Conservation (phyloP, 1,140 invertebrate species). For the Anastrepha obliqua region DNA sequence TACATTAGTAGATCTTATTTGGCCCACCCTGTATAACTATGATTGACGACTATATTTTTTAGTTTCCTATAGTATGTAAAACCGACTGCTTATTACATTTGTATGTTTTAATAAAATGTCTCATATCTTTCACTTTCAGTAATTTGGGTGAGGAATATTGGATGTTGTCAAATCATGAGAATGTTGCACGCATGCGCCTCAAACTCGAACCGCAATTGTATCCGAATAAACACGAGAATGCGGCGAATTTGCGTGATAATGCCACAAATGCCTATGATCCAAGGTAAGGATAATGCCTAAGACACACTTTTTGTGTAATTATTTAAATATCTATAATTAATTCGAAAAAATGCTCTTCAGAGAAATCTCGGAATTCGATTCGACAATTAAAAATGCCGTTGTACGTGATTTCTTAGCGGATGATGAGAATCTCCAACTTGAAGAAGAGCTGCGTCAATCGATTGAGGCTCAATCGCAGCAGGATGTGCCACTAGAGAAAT, state of each 20-base stretch:
- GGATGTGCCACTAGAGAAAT: slow-evolving; percentile 76
- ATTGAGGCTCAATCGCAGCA: slow-evolving; percentile 71
- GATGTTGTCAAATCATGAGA: slow-evolving; percentile 81
- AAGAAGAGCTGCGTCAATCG: slow-evolving; percentile 68
- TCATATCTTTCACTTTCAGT: slow-evolving; percentile 52
- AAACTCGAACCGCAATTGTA: slow-evolving; percentile 78
- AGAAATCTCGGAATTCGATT: slow-evolving; percentile 71
- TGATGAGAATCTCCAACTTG: slow-evolving; percentile 69
- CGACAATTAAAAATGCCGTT: slow-evolving; percentile 71
- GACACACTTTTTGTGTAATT: neutral
- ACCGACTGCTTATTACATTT: too few species aligned
- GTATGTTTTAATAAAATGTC: neutral
- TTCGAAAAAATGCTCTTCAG: slow-evolving; percentile 50
- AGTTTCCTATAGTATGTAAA: too few species aligned
- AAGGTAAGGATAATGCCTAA: slow-evolving; percentile 62
- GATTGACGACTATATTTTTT: too few species aligned
- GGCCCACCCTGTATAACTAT: too few species aligned
- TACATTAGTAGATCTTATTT: too few species aligned
- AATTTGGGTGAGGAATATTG: slow-evolving; percentile 70
- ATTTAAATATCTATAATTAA: neutral
- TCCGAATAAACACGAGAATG: slow-evolving; percentile 78
- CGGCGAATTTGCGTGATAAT: slow-evolving; percentile 80
- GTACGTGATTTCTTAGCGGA: slow-evolving; percentile 71
- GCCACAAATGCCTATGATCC: slow-evolving; percentile 69
- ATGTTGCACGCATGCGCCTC: slow-evolving; percentile 80